A percentile compares a stretch with the other conserved stretches of the same genome.
phyloP scores from a whole-genome alignment of 2,888 invertebrate species.

The Platerodrilus igneus region DNA sequence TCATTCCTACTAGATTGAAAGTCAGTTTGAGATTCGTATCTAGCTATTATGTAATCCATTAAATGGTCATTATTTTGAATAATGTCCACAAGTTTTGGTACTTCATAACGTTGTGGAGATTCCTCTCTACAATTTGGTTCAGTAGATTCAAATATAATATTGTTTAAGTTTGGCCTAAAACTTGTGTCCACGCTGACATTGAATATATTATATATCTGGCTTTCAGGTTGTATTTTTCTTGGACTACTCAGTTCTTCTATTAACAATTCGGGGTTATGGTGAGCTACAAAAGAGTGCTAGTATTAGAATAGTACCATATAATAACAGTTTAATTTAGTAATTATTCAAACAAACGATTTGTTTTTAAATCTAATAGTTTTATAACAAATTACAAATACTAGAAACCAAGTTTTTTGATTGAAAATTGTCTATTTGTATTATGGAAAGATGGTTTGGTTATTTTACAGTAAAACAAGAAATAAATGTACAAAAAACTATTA shows the following conservation, averaged over 20 bases:
- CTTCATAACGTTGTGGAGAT: slow-evolving; percentile 20
- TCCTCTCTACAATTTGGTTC: slow-evolving; percentile 1
- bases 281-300: slow-evolving; percentile 4
- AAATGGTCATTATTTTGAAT: slow-evolving; percentile 39
- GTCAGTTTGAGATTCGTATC: slow-evolving; percentile 29
- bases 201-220: slow-evolving; percentile 46
- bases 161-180: slow-evolving; percentile 25
- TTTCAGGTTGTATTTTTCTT: slow-evolving; percentile 40
- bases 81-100: slow-evolving; percentile 38
- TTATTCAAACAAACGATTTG: too few species aligned
- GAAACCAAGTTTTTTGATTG: too few species aligned
- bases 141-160: slow-evolving; percentile 6
- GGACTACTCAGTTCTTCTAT: slow-evolving; percentile 41
- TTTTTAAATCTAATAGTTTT: too few species aligned
- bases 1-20: slow-evolving; percentile 14
- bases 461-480: too few species aligned
- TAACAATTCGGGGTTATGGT: slow-evolving; percentile 29
- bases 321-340: too few species aligned
- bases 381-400: too few species aligned
- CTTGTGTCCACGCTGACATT: slow-evolving; percentile 42
- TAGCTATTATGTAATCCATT: slow-evolving; percentile 37
- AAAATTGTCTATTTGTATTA: too few species aligned
- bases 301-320: too few species aligned
- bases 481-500: too few species aligned
- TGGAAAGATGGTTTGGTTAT: too few species aligned